These are phyloP conservation scores for Lasioglossum malachurum DNA, from an alignment of 2,888 invertebrate genomes.

Conservation along the genomic window DNA sequence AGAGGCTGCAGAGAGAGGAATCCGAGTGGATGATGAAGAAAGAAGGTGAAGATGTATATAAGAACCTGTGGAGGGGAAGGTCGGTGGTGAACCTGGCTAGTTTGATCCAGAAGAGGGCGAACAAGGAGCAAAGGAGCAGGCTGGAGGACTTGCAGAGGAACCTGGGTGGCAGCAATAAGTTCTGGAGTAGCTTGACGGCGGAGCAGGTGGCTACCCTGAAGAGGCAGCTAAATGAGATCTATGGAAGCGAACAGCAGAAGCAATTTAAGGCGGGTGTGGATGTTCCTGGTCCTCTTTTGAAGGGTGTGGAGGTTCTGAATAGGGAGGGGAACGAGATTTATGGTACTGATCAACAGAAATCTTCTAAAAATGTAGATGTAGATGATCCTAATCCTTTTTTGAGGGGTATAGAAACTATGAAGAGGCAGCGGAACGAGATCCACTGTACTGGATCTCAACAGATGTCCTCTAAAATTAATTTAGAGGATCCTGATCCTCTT, in stretches of 20 bases:
- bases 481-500: conserved; percentile 8
- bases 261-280: background rate
- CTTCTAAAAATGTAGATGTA: no score
- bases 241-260: conserved; percentile 87
- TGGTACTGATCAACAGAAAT: no score
- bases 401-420: no score
- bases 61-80: conserved; percentile 93
- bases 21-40: conserved; percentile 84
- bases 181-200: conserved; percentile 94
- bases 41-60: conserved; percentile 88
- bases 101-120: conserved; percentile 88
- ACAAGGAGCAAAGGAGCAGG: conserved; percentile 83
- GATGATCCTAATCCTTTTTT: no score
- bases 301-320: no score
- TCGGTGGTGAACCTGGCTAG: conserved; percentile 93
- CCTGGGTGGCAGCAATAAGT: conserved; percentile 90
- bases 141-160: conserved; percentile 85
- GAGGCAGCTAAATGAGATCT: conserved; percentile 92
- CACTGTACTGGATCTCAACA: no score
- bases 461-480: no score
- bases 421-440: no score
- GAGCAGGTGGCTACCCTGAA: conserved; percentile 93
- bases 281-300: no score
- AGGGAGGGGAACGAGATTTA: no score
- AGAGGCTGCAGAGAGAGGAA: conserved; percentile 87